Evolutionary conservation across 2,113 vertebrate species (phyloP).

Genomic region (Onychostoma macrolepis): DNA sequence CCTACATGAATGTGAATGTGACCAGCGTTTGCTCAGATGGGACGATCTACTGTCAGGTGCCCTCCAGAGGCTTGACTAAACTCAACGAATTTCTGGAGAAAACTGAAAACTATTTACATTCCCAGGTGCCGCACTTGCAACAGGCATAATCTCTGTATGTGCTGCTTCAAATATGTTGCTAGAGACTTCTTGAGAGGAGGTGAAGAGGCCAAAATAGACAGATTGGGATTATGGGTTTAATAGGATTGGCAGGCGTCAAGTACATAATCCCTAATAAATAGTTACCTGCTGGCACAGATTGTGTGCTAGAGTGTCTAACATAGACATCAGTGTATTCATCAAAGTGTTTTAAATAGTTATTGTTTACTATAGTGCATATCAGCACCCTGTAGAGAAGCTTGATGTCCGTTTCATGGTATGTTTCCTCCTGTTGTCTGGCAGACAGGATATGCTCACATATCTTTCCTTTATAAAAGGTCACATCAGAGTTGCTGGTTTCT

Average conservation of each 20-base stretch:
- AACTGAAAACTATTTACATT: constrained; percentile 84
- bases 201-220: constrained; percentile 55
- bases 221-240: constrained; percentile 74
- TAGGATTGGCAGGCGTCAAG: constrained; percentile 66
- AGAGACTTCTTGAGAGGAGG: constrained; percentile 10
- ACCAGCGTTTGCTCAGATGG: constrained; percentile 93
- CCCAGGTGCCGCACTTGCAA: constrained; percentile 76
- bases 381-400: background rate
- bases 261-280: constrained; percentile 65
- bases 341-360: background rate
- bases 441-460: background rate
- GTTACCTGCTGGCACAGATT: constrained; percentile 36
- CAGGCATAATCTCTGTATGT: background rate
- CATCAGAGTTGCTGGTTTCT: constrained; percentile 86
- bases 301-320: constrained; percentile 9
- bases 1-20: constrained; percentile 86
- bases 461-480: constrained; percentile 71
- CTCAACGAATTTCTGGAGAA: constrained; percentile 84
- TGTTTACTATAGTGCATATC: constrained; percentile 3
- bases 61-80: constrained; percentile 86
- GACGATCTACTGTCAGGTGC: constrained; percentile 90
- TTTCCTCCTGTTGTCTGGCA: background rate
- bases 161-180: background rate
- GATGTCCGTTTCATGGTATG: background rate
- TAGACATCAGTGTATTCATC: background rate